A percentile compares a stretch with the other conserved stretches of the same genome.
Conservation (phyloP, 2,113 vertebrate species). For the Hiodon alosoides region DNA sequence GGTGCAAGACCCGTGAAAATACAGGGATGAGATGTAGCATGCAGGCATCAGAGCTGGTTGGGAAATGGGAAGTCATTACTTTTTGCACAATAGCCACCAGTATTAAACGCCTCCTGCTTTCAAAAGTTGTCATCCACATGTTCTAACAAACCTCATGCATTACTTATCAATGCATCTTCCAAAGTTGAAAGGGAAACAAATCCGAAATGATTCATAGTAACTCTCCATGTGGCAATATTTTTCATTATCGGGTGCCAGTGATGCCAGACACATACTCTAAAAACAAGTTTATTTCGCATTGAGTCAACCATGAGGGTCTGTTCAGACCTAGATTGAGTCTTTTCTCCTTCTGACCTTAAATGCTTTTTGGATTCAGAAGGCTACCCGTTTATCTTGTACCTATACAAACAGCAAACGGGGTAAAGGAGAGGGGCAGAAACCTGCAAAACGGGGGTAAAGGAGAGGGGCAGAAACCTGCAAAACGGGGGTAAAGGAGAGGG, state of each 20-base stretch:
- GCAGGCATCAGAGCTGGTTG: constrained; percentile 32
- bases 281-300: neutral
- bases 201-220: neutral
- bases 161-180: neutral
- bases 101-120: constrained; percentile 28
- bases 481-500: constrained; percentile 35
- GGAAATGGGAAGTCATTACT: constrained; percentile 33
- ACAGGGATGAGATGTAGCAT: constrained; percentile 15
- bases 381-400: constrained; percentile 40
- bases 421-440: no score
- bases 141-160: neutral
- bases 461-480: neutral
- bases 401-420: no score
- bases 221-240: neutral
- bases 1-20: constrained; percentile 35
- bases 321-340: neutral
- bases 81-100: constrained; percentile 41
- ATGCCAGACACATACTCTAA: neutral
- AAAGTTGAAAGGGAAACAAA: neutral
- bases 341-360: constrained; percentile 6
- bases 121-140: neutral
- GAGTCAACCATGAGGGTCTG: neutral
- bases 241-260: no score
- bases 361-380: neutral
- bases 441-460: no score